phyloP scores from a whole-genome alignment of 2,888 invertebrate genomes.

The Antheraea assamensis region DNA sequence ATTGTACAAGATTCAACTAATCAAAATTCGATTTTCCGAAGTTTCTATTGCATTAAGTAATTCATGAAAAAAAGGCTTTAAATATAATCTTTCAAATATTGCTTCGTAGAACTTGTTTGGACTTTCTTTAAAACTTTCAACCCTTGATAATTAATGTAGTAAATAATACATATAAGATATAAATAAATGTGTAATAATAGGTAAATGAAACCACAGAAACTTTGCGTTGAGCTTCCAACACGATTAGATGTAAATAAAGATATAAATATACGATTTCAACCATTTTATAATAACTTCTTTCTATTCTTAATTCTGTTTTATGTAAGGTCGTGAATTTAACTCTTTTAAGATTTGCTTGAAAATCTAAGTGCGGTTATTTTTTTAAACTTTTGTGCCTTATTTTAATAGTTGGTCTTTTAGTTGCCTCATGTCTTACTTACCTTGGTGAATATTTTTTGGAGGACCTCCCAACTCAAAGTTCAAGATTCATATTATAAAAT shows the following conservation, averaged over 20 bases:
- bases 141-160: conserved; percentile 11
- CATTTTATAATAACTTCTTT: conserved; percentile 24
- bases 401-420: conserved; percentile 45
- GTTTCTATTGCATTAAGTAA: neutral
- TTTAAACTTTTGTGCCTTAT: conserved; percentile 57
- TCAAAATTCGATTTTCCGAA: no score
- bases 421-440: conserved; percentile 7
- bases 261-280: conserved; percentile 44
- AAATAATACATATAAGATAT: conserved; percentile 18
- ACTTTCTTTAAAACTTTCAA: conserved; percentile 11
- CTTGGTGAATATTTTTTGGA: conserved; percentile 4
- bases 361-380: conserved; percentile 21
- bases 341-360: conserved; percentile 23
- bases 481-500: no score
- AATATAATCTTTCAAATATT: neutral
- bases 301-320: conserved; percentile 2
- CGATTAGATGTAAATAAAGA: conserved; percentile 82
- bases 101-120: neutral
- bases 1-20: no score
- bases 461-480: no score
- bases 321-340: neutral
- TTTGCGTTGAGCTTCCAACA: conserved; percentile 84
- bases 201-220: conserved; percentile 74
- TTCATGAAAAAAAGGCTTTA: conserved; percentile 6
- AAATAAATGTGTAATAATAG: conserved; percentile 36